These are phyloP conservation scores for Mnemiopsis leidyi DNA, from an alignment of 37 sponge, comb jelly and placozoan species.

Conservation along the genomic window DNA sequence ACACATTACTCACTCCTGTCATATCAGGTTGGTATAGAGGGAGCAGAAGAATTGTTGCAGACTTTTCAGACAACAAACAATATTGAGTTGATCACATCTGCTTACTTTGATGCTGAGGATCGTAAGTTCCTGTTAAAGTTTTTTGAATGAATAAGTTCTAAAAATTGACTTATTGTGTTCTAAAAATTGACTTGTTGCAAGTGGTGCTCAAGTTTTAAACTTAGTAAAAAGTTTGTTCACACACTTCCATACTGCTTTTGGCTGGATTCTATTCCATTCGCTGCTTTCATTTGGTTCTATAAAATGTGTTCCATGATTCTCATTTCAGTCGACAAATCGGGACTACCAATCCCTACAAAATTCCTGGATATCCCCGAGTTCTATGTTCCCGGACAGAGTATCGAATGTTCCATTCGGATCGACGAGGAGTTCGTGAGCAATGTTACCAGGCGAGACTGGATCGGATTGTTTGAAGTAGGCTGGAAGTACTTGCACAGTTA, in stretches of 20 bases:
- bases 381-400: not conserved
- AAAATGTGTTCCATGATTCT: no score
- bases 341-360: not conserved
- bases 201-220: no score
- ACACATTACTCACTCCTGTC: no score
- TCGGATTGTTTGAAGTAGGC: conserved; percentile 45
- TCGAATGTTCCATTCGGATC: not conserved
- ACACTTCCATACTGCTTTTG: no score
- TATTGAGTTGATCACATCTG: conserved; percentile 13
- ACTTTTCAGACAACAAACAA: not conserved
- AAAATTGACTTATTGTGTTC: no score
- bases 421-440: conserved; percentile 1
- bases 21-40: not conserved
- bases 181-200: no score
- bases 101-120: conserved; percentile 51
- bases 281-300: no score
- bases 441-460: conserved; percentile 29
- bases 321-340: not conserved
- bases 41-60: not conserved
- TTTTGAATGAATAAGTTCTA: no score
- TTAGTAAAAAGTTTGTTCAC: no score
- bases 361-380: not conserved
- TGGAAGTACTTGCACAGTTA: conserved; percentile 59
- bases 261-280: no score
- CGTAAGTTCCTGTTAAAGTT: no score